These are phyloP conservation scores for Asbolus verrucosus DNA, from an alignment of 1,140 invertebrate genomes.

Conservation along the genomic window DNA sequence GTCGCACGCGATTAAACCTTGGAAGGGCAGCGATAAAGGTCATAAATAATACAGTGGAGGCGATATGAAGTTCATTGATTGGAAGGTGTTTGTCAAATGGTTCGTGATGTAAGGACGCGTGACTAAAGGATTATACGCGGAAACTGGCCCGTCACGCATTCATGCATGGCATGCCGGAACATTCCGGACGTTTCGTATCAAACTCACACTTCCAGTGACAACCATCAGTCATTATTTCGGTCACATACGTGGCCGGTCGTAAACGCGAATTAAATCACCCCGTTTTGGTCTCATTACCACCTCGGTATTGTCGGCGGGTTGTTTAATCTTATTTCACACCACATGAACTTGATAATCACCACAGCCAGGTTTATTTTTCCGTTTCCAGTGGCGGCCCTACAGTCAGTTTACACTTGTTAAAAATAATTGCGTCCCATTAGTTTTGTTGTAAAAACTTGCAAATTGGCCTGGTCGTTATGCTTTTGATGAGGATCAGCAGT, in stretches of 20 bases:
- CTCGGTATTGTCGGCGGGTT: neutral
- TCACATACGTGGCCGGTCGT: neutral
- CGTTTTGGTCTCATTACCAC: slow-evolving; percentile 10
- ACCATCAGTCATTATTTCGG: slow-evolving; percentile 22
- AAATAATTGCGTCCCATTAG: too few species aligned
- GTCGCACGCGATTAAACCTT: neutral
- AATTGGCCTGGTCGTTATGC: too few species aligned
- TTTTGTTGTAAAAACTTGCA: too few species aligned
- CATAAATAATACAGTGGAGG: neutral
- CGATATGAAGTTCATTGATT: slow-evolving; percentile 27
- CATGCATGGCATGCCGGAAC: slow-evolving; percentile 25
- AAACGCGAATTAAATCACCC: slow-evolving; percentile 16
- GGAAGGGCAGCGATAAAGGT: neutral
- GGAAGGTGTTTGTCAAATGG: slow-evolving; percentile 35
- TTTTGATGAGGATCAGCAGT: too few species aligned
- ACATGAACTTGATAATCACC: too few species aligned
- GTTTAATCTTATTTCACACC: too few species aligned
- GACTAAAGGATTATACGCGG: slow-evolving; percentile 36
- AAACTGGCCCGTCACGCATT: slow-evolving; percentile 32
- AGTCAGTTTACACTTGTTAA: too few species aligned
- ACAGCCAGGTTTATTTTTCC: too few species aligned
- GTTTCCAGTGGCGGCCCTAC: too few species aligned
- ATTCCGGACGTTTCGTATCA: slow-evolving; percentile 29
- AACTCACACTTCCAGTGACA: slow-evolving; percentile 18
- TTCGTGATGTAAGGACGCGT: slow-evolving; percentile 30